Evolutionary conservation across 2,797 vertebrate species (phyloP), one percentile per base, ranked within the genome.

Genomic region (Brotula barbata): DNA sequence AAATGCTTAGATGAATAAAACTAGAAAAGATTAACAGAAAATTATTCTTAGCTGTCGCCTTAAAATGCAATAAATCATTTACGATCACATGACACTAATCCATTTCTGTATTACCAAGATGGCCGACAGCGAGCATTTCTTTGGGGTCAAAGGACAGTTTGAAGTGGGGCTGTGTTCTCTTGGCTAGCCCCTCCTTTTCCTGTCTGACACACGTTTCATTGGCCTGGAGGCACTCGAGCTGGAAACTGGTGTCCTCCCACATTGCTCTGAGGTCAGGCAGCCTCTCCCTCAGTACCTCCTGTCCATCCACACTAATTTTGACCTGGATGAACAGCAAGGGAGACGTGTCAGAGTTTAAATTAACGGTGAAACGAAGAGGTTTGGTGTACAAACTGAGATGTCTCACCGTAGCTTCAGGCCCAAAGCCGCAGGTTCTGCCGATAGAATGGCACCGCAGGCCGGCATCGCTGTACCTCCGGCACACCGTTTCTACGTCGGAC

Each of bases 221-320:
- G 34, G 94, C 88, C 83, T 98, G 95, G 41, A 95, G 83, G 15
- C 88, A 68, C 65, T 97, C 96, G 71, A 98, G 85, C 53, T 92
- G 93, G 87, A 96, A 97, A 59, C 95, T 96, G 0, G 95, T 96
- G 62, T 90, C 92, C 65, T 98, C 96, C 96, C 96, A 98, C 34
- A 92, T 33, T 0, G 75, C 88, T 57, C 95, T 86, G 31, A 96
- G 91, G 34, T 69, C 62, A 6, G 92, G 89, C n/a, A 96, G 89
- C 1, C 56, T 51, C 39, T 92, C 92, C 0, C 66, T 73, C 41
- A 98, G 75, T 11, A 94, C 89, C 31, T 91, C 79, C 40, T 72
- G 52, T 50, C 91, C 91, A 0, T 92, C 90, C 61, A 96, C 91
- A 1, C 61, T 25, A 21, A 96, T 76, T 1, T 15, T 75, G 58